Evolutionary conservation across 2,888 invertebrate species (phyloP).

Genomic region (Andrena flavipes): DNA sequence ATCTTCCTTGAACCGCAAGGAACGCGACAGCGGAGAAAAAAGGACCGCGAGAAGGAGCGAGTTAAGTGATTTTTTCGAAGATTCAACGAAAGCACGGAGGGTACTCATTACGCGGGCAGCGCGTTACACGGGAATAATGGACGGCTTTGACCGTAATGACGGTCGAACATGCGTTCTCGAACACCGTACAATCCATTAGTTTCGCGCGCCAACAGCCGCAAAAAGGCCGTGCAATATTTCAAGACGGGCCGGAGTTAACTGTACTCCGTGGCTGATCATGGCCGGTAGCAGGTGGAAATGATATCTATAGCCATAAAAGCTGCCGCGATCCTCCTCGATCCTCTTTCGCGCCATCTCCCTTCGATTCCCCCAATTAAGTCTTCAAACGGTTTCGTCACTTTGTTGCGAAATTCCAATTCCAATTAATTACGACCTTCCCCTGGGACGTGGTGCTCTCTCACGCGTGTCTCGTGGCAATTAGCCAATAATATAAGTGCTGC

Average conservation of each 20-base stretch:
- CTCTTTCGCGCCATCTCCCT: neutral
- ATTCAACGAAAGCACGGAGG: neutral
- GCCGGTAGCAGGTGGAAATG: slow-evolving; percentile 43
- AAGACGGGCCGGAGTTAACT: slow-evolving; percentile 56
- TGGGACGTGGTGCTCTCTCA: neutral
- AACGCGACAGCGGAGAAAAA: neutral
- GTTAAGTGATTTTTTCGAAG: neutral
- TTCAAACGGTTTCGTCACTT: slow-evolving; percentile 24
- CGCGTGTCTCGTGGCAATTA: neutral
- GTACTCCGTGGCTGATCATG: slow-evolving; percentile 47
- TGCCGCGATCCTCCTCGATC: neutral
- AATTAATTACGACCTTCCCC: slow-evolving; percentile 16
- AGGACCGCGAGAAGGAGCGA: neutral
- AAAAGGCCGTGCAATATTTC: slow-evolving; percentile 55
- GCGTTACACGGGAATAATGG: slow-evolving; percentile 32
- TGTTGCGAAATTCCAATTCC: slow-evolving; percentile 15
- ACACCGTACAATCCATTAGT: slow-evolving; percentile 54
- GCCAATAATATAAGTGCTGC: neutral
- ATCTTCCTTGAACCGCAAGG: neutral
- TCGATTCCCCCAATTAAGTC: slow-evolving; percentile 25
- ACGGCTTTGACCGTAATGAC: slow-evolving; percentile 10
- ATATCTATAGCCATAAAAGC: slow-evolving; percentile 48
- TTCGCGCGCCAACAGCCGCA: slow-evolving; percentile 40
- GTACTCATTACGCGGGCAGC: slow-evolving; percentile 10
- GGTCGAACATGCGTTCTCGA: slow-evolving; percentile 31